Conservation (phyloP, 2,113 vertebrate species). For the Tonatia bakeri region DNA sequence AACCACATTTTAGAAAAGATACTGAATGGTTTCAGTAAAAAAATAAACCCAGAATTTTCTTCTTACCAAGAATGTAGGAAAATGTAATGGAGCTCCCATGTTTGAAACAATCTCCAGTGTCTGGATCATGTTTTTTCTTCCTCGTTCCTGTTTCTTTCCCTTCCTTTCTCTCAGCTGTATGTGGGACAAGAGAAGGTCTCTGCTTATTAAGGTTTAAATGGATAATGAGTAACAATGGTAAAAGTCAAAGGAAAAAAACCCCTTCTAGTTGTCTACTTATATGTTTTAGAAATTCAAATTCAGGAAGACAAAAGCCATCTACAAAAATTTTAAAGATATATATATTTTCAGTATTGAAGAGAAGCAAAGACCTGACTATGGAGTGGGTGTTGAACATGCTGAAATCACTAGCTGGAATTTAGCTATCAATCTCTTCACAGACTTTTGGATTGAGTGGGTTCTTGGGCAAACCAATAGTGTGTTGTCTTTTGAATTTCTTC, state of each 20-base stretch:
- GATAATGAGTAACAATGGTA: neutral
- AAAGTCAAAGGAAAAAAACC: neutral
- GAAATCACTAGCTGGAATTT: neutral
- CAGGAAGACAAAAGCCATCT: neutral
- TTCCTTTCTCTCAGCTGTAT: neutral
- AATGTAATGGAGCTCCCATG: neutral
- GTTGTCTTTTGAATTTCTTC: neutral
- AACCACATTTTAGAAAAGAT: neutral
- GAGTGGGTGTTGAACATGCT: neutral
- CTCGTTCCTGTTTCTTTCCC: neutral
- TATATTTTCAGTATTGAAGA: neutral
- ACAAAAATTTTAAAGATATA: neutral
- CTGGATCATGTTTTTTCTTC: neutral
- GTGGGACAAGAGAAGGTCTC: neutral
- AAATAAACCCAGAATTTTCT: neutral
- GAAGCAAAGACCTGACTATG: neutral
- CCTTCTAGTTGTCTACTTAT: neutral
- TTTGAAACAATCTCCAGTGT: neutral
- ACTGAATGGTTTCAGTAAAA: neutral
- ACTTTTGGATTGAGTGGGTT: neutral
- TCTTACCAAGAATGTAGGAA: neutral
- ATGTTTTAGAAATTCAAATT: constrained; percentile 17
- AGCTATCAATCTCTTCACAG: neutral
- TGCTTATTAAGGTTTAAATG: neutral
- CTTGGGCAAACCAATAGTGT: neutral